Evolutionary conservation across 2,888 invertebrate species (phyloP).

Genomic region (Tetheella fluctuosa): DNA sequence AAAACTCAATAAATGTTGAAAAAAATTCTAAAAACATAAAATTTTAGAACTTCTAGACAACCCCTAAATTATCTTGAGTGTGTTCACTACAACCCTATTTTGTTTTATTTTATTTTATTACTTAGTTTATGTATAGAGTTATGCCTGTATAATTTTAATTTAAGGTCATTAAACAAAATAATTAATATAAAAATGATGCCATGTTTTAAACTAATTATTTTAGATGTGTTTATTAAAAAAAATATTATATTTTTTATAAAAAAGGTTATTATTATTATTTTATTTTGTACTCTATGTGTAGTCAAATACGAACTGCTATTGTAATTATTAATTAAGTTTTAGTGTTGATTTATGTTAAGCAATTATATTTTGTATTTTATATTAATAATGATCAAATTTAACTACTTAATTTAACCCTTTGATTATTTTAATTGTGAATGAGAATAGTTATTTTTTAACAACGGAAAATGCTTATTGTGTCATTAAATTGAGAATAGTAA

Average conservation of each 20-base stretch:
- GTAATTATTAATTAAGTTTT: constrained; percentile 67
- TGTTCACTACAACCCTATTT: constrained; percentile 59
- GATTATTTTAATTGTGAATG: constrained; percentile 59
- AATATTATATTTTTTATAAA: constrained; percentile 80
- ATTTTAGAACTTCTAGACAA: constrained; percentile 22
- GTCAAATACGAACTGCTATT: constrained; percentile 70
- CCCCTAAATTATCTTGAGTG: constrained; percentile 43
- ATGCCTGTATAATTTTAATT: constrained; percentile 41
- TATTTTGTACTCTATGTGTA: constrained; percentile 75
- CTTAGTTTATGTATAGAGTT: constrained; percentile 46
- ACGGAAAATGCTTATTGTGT: constrained; percentile 83
- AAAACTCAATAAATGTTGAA: constrained; percentile 47
- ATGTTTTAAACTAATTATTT: constrained; percentile 78
- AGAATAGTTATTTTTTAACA: constrained; percentile 68
- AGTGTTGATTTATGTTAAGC: constrained; percentile 77
- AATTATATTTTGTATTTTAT: constrained; percentile 61
- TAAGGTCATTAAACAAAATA: constrained; percentile 44
- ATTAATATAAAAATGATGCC: constrained; percentile 73
- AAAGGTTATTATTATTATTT: constrained; percentile 63
- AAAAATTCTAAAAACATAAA: constrained; percentile 28
- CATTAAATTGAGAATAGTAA: constrained; percentile 80
- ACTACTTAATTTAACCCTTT: constrained; percentile 78
- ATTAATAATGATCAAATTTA: constrained; percentile 59
- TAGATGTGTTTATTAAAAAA: constrained; percentile 74
- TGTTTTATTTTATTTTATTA: constrained; percentile 37